A percentile compares a stretch with the other conserved stretches of the same genome.
phyloP scores from a whole-genome alignment of 30 jellyfish, hydroid and myxozoan genomes.

The Morbakka virulenta region DNA sequence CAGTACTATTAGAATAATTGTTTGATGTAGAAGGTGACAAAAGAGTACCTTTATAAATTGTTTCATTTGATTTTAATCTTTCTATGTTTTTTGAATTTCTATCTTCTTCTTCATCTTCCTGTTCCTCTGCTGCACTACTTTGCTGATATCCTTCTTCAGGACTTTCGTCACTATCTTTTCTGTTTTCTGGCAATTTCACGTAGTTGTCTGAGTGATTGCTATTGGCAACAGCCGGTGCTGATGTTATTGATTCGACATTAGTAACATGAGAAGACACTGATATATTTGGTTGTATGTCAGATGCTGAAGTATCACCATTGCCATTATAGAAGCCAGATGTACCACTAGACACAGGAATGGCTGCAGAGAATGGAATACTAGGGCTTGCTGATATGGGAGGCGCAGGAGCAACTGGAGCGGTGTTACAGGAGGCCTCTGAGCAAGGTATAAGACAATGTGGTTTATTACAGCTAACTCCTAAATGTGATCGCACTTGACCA shows the following conservation, averaged over 20 bases:
- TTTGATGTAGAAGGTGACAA: neutral
- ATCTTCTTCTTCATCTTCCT: constrained; percentile 1
- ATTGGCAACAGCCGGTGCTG: no score
- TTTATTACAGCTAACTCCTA: neutral
- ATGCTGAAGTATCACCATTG: no score
- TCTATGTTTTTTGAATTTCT: neutral
- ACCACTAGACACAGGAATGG: no score
- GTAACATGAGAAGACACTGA: constrained; percentile 54
- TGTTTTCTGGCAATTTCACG: neutral
- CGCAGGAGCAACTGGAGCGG: no score
- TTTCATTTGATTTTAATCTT: neutral
- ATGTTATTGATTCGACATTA: no score
- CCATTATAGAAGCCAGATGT: no score
- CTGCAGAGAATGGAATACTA: no score
- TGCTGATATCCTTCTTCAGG: neutral
- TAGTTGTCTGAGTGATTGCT: no score
- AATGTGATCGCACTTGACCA: neutral
- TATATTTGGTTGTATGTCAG: no score
- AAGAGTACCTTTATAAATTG: neutral
- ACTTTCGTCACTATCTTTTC: neutral
- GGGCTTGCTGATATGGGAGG: no score
- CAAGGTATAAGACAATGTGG: neutral
- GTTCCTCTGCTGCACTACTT: constrained; percentile 9
- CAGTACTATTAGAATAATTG: neutral
- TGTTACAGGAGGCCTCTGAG: neutral